Conservation (phyloP, 2,888 invertebrate species). For the Sphaerophoria rueppellii region DNA sequence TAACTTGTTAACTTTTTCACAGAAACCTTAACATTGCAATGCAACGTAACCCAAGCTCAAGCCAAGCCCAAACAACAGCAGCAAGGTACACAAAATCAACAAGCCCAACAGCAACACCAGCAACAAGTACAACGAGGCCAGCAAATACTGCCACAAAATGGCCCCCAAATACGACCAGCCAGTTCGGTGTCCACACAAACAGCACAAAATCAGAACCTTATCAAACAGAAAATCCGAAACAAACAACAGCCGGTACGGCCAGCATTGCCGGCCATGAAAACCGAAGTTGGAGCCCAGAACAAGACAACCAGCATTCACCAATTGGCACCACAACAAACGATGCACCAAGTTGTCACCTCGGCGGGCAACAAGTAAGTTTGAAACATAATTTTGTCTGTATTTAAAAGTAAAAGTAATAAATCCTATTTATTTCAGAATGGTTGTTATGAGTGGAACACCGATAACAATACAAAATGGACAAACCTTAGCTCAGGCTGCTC, state of each 20-base stretch:
- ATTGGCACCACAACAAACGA: conserved; percentile 80
- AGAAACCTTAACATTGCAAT: conserved; percentile 81
- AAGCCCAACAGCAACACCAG: conserved; percentile 74
- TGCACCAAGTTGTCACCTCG: conserved; percentile 83
- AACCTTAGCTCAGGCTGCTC: conserved; percentile 78
- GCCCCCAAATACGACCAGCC: conserved; percentile 86
- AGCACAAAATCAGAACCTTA: conserved; percentile 81
- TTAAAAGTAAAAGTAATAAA: not conserved
- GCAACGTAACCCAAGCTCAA: conserved; percentile 80
- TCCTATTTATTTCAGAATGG: conserved; percentile 78
- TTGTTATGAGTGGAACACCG: conserved; percentile 82
- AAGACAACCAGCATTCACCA: conserved; percentile 81
- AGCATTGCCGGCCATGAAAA: conserved; percentile 85
- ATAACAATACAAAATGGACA: conserved; percentile 81
- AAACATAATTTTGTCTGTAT: not conserved
- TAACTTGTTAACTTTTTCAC: conserved; percentile 11
- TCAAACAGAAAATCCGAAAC: conserved; percentile 85
- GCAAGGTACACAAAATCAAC: conserved; percentile 81
- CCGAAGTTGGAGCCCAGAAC: conserved; percentile 87
- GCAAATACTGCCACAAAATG: conserved; percentile 85
- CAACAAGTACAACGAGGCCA: conserved; percentile 78
- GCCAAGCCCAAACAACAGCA: conserved; percentile 83
- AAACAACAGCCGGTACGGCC: conserved; percentile 88
- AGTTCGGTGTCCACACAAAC: conserved; percentile 95
- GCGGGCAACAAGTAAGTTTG: conserved; percentile 83